Evolutionary conservation across 2,797 vertebrate species (phyloP).

Genomic region (Enteromius treurensis): DNA sequence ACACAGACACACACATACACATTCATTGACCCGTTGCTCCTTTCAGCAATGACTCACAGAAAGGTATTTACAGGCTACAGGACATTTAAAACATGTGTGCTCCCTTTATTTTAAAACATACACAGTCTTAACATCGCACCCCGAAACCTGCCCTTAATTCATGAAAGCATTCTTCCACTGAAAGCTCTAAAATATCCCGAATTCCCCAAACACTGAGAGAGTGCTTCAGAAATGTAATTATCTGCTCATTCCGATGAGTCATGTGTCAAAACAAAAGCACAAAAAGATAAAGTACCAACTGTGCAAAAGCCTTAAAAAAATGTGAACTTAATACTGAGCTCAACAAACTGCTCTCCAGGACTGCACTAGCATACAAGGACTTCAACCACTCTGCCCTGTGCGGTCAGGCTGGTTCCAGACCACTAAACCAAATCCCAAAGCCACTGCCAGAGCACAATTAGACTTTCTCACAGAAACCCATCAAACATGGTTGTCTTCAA

Average conservation of each 20-base stretch:
- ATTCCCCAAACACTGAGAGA: conserved; percentile 2
- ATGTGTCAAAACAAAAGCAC: conserved; percentile 6
- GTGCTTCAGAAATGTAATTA: conserved; percentile 3
- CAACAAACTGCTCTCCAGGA: conserved; percentile 3
- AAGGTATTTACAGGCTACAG: conserved; percentile 75
- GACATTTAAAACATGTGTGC: conserved; percentile 74
- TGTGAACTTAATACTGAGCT: conserved; percentile 20
- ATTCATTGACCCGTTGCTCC: conserved; percentile 56
- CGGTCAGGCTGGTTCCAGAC: conserved; percentile 43
- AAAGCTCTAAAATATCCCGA: conserved; percentile 8
- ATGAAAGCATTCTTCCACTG: neutral
- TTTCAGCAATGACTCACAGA: conserved; percentile 71
- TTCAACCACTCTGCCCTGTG: conserved; percentile 34
- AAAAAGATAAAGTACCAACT: neutral
- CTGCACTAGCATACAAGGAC: neutral
- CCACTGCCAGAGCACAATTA: conserved; percentile 43
- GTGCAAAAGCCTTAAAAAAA: neutral
- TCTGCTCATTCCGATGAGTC: conserved; percentile 15
- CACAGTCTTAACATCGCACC: neutral
- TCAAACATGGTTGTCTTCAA: conserved; percentile 14
- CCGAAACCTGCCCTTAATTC: neutral
- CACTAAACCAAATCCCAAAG: conserved; percentile 29
- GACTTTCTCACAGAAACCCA: conserved; percentile 42
- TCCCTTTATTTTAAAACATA: conserved; percentile 53
- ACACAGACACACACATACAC: conserved; percentile 2